phyloP scores from a whole-genome alignment of 2,113 vertebrate genomes.

The Pao palembangensis region DNA sequence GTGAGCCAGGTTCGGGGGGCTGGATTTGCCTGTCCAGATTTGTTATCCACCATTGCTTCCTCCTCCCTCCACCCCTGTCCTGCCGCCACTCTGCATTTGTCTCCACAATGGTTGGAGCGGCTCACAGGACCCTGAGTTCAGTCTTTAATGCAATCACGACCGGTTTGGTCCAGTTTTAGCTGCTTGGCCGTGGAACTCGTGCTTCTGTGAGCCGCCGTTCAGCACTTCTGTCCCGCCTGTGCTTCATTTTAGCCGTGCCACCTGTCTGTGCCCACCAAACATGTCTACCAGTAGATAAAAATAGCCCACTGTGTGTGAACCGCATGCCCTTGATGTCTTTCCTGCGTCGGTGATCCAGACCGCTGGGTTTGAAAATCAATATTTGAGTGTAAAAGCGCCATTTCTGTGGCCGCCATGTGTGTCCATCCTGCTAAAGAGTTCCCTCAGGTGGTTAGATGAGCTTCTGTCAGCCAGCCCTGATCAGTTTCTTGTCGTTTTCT shows the following conservation, averaged over 20 bases:
- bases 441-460: too few relatives aligned
- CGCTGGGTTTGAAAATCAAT: constrained; percentile 3
- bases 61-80: constrained; percentile 58
- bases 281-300: constrained; percentile 56
- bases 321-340: constrained; percentile 35
- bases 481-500: background rate
- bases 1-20: constrained; percentile 86
- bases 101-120: constrained; percentile 46
- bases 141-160: constrained; percentile 36
- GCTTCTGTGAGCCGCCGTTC: constrained; percentile 56
- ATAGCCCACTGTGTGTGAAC: constrained; percentile 60
- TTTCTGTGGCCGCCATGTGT: too few relatives aligned
- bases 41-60: constrained; percentile 66
- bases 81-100: constrained; percentile 71
- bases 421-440: too few relatives aligned
- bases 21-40: constrained; percentile 60
- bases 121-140: constrained; percentile 71
- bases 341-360: background rate
- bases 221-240: constrained; percentile 36
- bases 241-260: constrained; percentile 55
- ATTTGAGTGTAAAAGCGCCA: background rate
- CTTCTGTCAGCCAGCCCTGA: background rate
- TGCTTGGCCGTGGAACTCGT: background rate
- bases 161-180: too few relatives aligned
- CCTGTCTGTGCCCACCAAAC: constrained; percentile 66